A percentile compares a stretch with the other conserved stretches of the same genome.
These are phyloP conservation scores for Holothuria leucospilota DNA, from an alignment of 53 echinoderm and acorn worm genomes.

Conservation along the genomic window DNA sequence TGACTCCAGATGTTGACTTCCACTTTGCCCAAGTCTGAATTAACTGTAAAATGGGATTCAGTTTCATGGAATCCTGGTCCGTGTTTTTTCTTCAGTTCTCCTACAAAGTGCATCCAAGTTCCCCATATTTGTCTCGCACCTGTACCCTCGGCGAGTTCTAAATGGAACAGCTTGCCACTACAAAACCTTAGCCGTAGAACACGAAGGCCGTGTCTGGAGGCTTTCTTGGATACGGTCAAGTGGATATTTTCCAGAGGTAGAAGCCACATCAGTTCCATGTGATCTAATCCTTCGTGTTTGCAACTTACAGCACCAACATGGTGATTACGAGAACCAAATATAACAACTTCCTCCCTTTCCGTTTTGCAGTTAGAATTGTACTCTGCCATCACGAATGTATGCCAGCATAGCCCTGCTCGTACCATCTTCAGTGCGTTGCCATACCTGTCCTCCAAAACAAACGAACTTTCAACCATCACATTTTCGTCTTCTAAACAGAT, in stretches of 20 bases:
- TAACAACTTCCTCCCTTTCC: conserved; percentile 14
- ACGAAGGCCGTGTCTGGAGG: conserved; percentile 65
- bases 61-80: no score
- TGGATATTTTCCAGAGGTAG: conserved; percentile 76
- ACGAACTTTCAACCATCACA: conserved; percentile 77
- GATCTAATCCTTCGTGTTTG: conserved; percentile 67
- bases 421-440: conserved; percentile 70
- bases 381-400: conserved; percentile 72
- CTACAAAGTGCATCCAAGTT: conserved; percentile 75
- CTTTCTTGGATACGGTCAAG: conserved; percentile 73
- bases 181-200: conserved; percentile 80
- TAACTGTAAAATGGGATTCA: no score
- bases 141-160: conserved; percentile 71
- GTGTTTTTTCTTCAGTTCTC: conserved; percentile 60
- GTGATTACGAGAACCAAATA: conserved; percentile 14
- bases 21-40: no score
- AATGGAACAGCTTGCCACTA: conserved; percentile 67
- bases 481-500: conserved; percentile 66
- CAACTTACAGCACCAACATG: not conserved
- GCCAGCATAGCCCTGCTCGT: conserved; percentile 73
- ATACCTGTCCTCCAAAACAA: conserved; percentile 68
- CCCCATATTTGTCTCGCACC: conserved; percentile 75
- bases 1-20: no score
- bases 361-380: conserved; percentile 48
- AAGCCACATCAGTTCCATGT: conserved; percentile 72